Percentiles rank a stretch among this genome's conserved stretches.
These are phyloP conservation scores for Thyatira batis DNA, from an alignment of 2,888 invertebrate species.

Conservation along the genomic window DNA sequence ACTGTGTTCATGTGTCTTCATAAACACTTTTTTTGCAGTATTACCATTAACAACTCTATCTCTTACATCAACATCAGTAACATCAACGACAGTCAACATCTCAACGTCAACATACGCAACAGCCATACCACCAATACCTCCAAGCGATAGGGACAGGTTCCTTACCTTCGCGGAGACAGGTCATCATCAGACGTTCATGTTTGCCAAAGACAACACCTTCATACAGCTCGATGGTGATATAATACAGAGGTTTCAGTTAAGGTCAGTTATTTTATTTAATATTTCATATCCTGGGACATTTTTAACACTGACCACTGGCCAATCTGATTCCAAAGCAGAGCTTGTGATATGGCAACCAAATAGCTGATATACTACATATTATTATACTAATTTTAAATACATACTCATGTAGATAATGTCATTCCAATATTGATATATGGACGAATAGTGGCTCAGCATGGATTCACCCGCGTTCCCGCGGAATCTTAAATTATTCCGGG, in stretches of 20 bases:
- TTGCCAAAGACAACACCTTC: slow-evolving; percentile 94
- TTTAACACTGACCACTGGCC: too few species aligned
- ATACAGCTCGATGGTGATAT: slow-evolving; percentile 95
- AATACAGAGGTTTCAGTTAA: slow-evolving; percentile 93
- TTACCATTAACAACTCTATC: slow-evolving; percentile 62
- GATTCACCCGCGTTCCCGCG: too few species aligned
- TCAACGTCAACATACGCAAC: slow-evolving; percentile 70
- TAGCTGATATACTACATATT: too few species aligned
- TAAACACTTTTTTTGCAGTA: slow-evolving; percentile 43
- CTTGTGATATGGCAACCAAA: too few species aligned
- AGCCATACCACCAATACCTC: slow-evolving; percentile 85
- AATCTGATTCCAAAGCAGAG: too few species aligned
- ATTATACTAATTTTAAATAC: too few species aligned
- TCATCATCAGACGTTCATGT: slow-evolving; percentile 93
- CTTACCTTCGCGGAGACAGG: slow-evolving; percentile 93
- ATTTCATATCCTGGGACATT: too few species aligned
- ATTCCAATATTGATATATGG: too few species aligned
- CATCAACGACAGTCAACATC: slow-evolving; percentile 72
- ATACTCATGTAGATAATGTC: too few species aligned
- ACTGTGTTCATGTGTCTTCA: too few species aligned
- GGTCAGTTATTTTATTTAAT: slow-evolving; percentile 82
- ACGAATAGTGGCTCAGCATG: too few species aligned
- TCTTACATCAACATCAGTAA: slow-evolving; percentile 47
- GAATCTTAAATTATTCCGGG: too few species aligned
- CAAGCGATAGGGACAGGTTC: slow-evolving; percentile 88